Percentiles rank a stretch among this genome's conserved stretches.
Conservation (phyloP, 2,888 invertebrate species). For the Stenoptilia bipunctidactyla region DNA sequence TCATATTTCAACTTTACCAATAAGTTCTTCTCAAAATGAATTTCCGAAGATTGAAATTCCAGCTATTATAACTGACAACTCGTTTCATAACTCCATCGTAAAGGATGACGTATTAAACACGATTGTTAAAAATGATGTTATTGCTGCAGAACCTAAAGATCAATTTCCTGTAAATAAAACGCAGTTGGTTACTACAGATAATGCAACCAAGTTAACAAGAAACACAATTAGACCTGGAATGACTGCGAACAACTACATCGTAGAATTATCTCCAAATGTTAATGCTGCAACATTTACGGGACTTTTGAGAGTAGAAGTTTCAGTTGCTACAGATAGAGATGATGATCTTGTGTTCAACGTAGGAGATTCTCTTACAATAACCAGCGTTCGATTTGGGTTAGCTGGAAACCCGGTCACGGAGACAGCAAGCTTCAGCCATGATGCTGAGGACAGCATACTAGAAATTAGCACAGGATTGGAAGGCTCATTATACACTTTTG, state of each 20-base stretch:
- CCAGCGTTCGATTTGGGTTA: neutral
- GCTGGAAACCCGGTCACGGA: neutral
- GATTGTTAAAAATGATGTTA: no score
- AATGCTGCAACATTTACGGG: conserved; percentile 2
- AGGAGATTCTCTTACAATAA: neutral
- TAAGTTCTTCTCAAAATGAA: conserved; percentile 11
- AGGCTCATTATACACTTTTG: neutral
- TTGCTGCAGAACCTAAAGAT: no score
- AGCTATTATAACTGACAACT: no score
- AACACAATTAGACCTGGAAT: conserved; percentile 3
- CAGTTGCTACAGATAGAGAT: neutral
- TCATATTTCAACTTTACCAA: conserved; percentile 21
- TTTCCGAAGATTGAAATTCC: conserved; percentile 1
- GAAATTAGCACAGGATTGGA: neutral
- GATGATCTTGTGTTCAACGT: conserved; percentile 3
- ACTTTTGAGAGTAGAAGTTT: neutral
- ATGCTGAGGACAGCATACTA: conserved; percentile 3
- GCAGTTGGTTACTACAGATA: neutral
- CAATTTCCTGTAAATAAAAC: neutral
- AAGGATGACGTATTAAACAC: no score
- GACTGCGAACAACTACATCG: neutral
- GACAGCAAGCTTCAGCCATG: neutral
- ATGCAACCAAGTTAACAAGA: neutral
- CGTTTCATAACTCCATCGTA: no score
- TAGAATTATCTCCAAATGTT: conserved; percentile 1